Evolutionary conservation across 2,113 vertebrate genomes (phyloP).

Genomic region (Leptobrachium leishanense): DNA sequence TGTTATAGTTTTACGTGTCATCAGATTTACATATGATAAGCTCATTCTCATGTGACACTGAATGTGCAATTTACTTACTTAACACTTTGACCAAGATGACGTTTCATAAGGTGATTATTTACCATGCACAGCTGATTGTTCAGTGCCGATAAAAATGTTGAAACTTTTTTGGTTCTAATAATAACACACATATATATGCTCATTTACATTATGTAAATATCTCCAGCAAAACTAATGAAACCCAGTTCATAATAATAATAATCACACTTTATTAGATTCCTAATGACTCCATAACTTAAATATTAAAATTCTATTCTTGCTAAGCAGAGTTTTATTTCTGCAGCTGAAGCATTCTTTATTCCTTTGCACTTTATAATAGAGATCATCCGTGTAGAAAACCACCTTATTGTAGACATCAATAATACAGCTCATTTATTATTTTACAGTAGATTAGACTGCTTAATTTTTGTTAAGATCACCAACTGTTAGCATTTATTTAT

Average conservation of each 20-base stretch:
- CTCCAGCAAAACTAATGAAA: neutral
- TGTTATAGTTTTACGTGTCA: too few relatives aligned
- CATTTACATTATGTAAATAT: too few relatives aligned
- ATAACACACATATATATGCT: too few relatives aligned
- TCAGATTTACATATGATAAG: too few relatives aligned
- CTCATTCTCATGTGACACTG: too few relatives aligned
- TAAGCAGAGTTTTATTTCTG: neutral
- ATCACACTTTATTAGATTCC: conserved; percentile 6
- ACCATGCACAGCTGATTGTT: conserved; percentile 9
- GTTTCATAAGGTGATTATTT: neutral
- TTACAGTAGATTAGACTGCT: conserved; percentile 54
- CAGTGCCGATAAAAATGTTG: neutral
- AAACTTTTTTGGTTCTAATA: too few relatives aligned
- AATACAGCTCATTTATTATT: conserved; percentile 61
- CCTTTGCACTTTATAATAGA: conserved; percentile 55
- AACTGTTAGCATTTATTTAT: conserved; percentile 20
- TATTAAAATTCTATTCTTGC: neutral
- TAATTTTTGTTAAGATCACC: conserved; percentile 38
- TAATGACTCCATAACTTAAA: conserved; percentile 1
- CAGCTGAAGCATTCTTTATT: neutral
- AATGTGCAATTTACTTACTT: too few relatives aligned
- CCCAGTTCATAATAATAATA: conserved; percentile 10
- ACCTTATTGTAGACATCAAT: conserved; percentile 70
- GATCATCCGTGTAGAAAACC: conserved; percentile 71
- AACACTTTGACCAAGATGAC: conserved; percentile 11